Percentiles rank a stretch among this genome's conserved stretches.
Evolutionary conservation across 2,113 vertebrate species (phyloP).

Genomic region (Corydoras maculifer): DNA sequence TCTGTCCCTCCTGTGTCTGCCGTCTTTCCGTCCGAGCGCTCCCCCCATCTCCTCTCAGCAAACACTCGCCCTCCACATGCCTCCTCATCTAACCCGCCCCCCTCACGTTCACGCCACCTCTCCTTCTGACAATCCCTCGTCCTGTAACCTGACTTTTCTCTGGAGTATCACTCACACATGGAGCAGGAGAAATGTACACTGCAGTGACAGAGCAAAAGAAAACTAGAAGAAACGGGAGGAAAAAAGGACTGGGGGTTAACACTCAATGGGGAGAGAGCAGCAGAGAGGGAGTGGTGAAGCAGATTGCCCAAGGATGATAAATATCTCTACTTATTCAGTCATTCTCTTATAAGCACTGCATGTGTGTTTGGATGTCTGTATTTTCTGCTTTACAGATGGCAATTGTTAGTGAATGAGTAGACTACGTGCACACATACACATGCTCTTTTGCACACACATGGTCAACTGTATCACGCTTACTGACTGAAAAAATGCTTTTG

Average conservation of each 20-base stretch:
- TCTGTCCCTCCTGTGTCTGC: conserved; percentile 55
- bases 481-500: conserved; percentile 26
- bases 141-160: conserved; percentile 39
- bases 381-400: neutral
- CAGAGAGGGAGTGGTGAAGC: conserved; percentile 27
- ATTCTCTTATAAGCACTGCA: neutral
- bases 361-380: conserved; percentile 1
- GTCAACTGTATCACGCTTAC: conserved; percentile 25
- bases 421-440: conserved; percentile 1
- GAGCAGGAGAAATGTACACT: conserved; percentile 43
- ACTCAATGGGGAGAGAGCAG: conserved; percentile 35
- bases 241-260: conserved; percentile 11
- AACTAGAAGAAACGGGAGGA: conserved; percentile 26
- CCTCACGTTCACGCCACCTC: conserved; percentile 26
- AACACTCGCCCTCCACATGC: conserved; percentile 42
- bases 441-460: conserved; percentile 13
- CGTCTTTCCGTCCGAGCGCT: conserved; percentile 63
- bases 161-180: conserved; percentile 42
- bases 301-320: conserved; percentile 26
- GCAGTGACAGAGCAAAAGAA: neutral
- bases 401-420: neutral
- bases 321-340: conserved; percentile 25
- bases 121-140: conserved; percentile 3
- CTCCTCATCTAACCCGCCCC: conserved; percentile 34
- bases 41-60: conserved; percentile 65